phyloP scores from a whole-genome alignment of 2,888 invertebrate genomes.

The Anticlea derivata region DNA sequence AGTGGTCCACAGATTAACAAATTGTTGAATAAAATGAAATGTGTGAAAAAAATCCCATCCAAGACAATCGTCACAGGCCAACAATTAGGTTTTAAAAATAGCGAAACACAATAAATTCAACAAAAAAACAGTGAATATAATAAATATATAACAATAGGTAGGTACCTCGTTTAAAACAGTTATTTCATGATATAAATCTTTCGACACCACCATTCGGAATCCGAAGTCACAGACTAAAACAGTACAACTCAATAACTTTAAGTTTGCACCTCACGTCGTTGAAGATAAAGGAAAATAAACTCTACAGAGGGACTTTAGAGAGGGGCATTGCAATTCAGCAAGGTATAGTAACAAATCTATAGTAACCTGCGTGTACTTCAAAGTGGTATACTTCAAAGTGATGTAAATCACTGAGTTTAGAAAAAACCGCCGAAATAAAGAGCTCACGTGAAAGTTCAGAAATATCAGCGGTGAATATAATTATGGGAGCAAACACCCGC shows the following conservation, averaged over 20 bases:
- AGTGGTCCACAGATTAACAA: too few relatives aligned
- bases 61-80: too few relatives aligned
- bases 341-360: too few relatives aligned
- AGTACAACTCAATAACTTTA: too few relatives aligned
- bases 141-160: conserved; percentile 56
- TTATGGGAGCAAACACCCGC: conserved; percentile 79
- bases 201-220: conserved; percentile 74
- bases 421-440: conserved; percentile 76
- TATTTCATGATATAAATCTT: conserved; percentile 71
- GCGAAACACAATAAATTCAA: conserved; percentile 26
- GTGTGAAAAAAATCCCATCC: too few relatives aligned
- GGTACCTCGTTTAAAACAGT: conserved; percentile 73
- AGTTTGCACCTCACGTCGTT: too few relatives aligned
- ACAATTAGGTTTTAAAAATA: conserved; percentile 13
- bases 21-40: too few relatives aligned
- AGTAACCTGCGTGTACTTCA: too few relatives aligned
- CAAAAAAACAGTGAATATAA: conserved; percentile 35
- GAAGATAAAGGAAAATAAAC: too few relatives aligned
- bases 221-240: conserved; percentile 62
- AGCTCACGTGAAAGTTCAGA: conserved; percentile 80
- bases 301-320: too few relatives aligned
- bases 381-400: conserved; percentile 45
- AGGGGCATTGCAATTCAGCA: too few relatives aligned
- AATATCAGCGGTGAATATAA: conserved; percentile 82
- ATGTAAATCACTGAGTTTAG: conserved; percentile 80